Base-by-base conservation (phyloP, 2,888 invertebrate genomes). In the Agonopterix arenella region DNA sequence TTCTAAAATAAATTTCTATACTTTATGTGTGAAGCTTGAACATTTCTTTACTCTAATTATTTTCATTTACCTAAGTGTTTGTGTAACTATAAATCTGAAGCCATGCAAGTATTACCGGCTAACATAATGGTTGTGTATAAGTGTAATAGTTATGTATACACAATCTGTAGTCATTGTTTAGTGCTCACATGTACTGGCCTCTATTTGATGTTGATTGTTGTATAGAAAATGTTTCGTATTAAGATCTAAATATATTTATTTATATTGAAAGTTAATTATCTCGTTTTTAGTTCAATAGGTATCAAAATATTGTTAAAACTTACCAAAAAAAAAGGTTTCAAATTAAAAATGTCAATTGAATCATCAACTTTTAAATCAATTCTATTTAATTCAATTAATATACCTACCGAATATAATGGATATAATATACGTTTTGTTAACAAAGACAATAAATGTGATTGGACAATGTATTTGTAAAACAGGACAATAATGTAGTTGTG, bases 111-210 rank as follows among this genome's bases (percentile, higher is more conserved):
- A 45, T 54, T 51, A 63, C 69, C 73, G 68, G 68, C 70, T 70
- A 66, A 57, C 57, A 64, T 70, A 66, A 79, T 65, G 80, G 82
- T 84, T 84, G 81, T 83, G 81, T 79, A 70, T 76, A 68, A 62
- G 61, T 70, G 68, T 72, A 70, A 61, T 69, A 69, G 66, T 58
- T 58, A 58, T 64, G 58, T 58, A 57, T 44, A 53, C 11, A 48
- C 36, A n/a, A 43, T 28, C 41, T 42, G 37, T 46, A 52, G 46
- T 41, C 11, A 37, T 37, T 41, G 28, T 36, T 10, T 11, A 13
- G 40, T 38, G 43, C 60, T 62, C 59, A 58, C 58, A 54, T 62
- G 54, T 64, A 62, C 65, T 60, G 60, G 59, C 57, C 61, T 60
- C 56, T 66, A 60, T 60, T 73, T 44, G 60, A 67, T 74, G 74